Evolutionary conservation across 2,888 invertebrate genomes (phyloP), one percentile per base, ranked within the genome.

Genomic region (Zele albiditarsus): DNA sequence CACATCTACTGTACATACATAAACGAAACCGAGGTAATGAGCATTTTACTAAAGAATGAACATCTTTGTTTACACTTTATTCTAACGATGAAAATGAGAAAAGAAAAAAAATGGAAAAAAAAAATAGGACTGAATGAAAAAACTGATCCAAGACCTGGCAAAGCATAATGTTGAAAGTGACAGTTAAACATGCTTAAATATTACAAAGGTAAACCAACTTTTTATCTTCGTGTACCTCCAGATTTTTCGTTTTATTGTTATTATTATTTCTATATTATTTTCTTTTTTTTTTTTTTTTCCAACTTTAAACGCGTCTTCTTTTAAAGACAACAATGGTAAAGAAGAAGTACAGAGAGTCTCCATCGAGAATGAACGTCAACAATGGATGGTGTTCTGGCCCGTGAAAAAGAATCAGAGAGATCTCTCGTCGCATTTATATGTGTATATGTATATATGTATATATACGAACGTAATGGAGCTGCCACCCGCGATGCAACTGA

Each of bases 401-500:
- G 71, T 74, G 65, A n/a, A 62, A 71, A 68, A 20, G 28, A 57
- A 38, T 12, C 38, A 58, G 46, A 25, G 25, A 68, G 60, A 75
- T 65, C 63, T 63, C 68, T 66, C 57, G 69, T 58, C 65, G 68
- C 38, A 38, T 38, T 38, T 12, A 2, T 38, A 38, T 38, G 12
- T 38, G 10, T 38, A 12, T 38, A 38, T 38, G 12, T 12, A 38
- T 65, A 28, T 28, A 68, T 28, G 23, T 49, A 62, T 70, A 28
- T 57, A 28, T 33, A 31, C 38, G 66, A 38, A 70, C 16, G 66
- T 71, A 38, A 38, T 46, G 57, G n/a, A 70, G 73, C 77, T 81
- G 73, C 84, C 85, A 84, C 84, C 84, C 84, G 82, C 82, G 80
- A 82, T 69, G 82, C 74, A 79, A 79, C 80, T 77, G 80, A 79